phyloP scores from a whole-genome alignment of 2,888 invertebrate genomes.

The Lissocephala sabroskyi region DNA sequence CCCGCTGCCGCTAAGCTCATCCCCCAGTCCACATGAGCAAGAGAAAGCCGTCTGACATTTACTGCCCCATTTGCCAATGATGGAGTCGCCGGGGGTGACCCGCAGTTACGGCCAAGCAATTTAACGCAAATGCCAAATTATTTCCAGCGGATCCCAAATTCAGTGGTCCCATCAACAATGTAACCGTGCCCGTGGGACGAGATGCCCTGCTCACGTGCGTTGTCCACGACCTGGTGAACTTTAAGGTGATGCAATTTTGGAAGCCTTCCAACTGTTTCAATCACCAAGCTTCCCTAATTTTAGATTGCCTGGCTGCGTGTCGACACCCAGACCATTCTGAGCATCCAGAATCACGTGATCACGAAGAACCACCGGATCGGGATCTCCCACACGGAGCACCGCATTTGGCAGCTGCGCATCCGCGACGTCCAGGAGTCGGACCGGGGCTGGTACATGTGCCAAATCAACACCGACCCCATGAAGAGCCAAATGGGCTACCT shows the following conservation, averaged over 20 bases:
- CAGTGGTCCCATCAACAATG: slow-evolving; percentile 86
- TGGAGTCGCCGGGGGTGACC: too few relatives aligned
- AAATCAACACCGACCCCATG: slow-evolving; percentile 95
- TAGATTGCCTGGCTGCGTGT: slow-evolving; percentile 93
- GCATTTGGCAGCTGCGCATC: slow-evolving; percentile 90
- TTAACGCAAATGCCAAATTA: slow-evolving; percentile 28
- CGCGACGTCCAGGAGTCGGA: slow-evolving; percentile 87
- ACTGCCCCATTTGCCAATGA: too few relatives aligned
- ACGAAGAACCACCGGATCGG: slow-evolving; percentile 90
- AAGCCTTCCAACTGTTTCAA: neutral
- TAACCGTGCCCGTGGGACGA: slow-evolving; percentile 87
- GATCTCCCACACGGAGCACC: slow-evolving; percentile 87
- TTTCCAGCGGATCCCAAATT: slow-evolving; percentile 85
- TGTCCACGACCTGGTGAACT: slow-evolving; percentile 86
- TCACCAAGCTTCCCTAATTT: too few relatives aligned
- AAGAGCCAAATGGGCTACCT: slow-evolving; percentile 90
- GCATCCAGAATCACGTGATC: slow-evolving; percentile 91
- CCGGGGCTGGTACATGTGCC: slow-evolving; percentile 90
- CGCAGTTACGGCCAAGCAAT: slow-evolving; percentile 20
- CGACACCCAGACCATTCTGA: slow-evolving; percentile 92
- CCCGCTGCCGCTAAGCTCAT: too few relatives aligned
- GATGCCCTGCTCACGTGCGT: slow-evolving; percentile 87
- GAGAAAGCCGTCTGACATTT: too few relatives aligned
- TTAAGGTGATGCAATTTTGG: slow-evolving; percentile 78
- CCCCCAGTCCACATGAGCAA: too few relatives aligned